Conservation (phyloP, 1,140 invertebrate species). For the Carposina sasakii region DNA sequence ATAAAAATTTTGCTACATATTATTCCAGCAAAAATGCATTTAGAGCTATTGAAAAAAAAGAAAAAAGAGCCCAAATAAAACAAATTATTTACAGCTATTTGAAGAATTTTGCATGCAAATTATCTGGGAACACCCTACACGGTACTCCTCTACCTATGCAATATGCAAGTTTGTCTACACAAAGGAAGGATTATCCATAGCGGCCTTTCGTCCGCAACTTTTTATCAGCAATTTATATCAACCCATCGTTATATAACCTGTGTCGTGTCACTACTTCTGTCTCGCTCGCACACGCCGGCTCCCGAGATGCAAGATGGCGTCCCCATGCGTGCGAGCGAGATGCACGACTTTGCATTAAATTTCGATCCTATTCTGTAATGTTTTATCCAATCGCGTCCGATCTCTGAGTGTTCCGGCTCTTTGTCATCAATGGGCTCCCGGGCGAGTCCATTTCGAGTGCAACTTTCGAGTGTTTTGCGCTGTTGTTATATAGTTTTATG, state of each 20-base stretch:
- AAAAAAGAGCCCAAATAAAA: too few relatives aligned
- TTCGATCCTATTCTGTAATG: constrained; percentile 69
- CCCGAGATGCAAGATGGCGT: constrained; percentile 13
- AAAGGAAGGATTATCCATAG: constrained; percentile 32
- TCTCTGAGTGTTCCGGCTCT: constrained; percentile 73
- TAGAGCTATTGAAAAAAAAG: too few relatives aligned
- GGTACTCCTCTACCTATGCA: background rate
- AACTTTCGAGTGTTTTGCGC: constrained; percentile 46
- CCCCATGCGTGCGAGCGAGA: constrained; percentile 33
- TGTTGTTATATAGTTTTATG: constrained; percentile 41
- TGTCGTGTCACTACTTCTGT: constrained; percentile 38
- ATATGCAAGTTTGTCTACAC: background rate
- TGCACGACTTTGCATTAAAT: constrained; percentile 54
- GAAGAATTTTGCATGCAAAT: too few relatives aligned
- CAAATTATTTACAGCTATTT: too few relatives aligned
- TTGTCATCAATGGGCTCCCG: constrained; percentile 75
- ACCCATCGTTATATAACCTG: constrained; percentile 57
- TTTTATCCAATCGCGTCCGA: constrained; percentile 70
- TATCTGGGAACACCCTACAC: too few relatives aligned
- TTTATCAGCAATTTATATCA: constrained; percentile 68
- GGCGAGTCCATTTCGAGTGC: constrained; percentile 65
- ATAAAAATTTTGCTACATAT: too few relatives aligned
- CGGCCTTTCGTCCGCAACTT: constrained; percentile 44
- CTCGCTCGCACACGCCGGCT: constrained; percentile 26
- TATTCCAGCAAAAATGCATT: background rate